These are phyloP conservation scores for Pygoscelis adeliae DNA, from an alignment of 2,113 vertebrate genomes.

Conservation along the genomic window DNA sequence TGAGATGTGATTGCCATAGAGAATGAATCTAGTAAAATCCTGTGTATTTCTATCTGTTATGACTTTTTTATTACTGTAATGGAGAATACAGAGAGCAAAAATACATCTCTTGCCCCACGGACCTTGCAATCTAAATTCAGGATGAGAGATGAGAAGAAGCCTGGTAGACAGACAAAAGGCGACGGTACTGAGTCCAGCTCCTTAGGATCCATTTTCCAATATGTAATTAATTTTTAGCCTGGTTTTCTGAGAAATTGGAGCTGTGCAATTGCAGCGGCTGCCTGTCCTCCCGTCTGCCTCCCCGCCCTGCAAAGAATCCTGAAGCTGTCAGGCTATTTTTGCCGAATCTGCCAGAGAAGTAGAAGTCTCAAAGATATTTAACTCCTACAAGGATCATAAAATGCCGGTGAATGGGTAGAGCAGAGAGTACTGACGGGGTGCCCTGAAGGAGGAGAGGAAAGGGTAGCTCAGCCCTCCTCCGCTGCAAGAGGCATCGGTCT, in stretches of 20 bases:
- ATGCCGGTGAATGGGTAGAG: background rate
- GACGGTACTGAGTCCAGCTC: background rate
- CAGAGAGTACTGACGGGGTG: background rate
- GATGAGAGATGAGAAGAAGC: background rate
- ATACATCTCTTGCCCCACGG: background rate
- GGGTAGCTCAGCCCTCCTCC: background rate
- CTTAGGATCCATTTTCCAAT: background rate
- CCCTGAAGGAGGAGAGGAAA: background rate
- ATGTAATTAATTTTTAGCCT: background rate
- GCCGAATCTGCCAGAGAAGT: background rate
- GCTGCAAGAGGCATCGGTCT: fast-evolving
- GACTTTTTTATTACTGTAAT: background rate
- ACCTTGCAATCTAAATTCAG: background rate
- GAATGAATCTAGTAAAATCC: background rate
- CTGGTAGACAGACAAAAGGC: background rate
- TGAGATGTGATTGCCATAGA: background rate
- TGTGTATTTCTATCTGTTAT: background rate
- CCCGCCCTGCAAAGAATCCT: background rate
- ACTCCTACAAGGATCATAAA: background rate
- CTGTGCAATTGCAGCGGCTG: background rate
- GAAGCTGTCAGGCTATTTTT: slow-evolving; percentile 9
- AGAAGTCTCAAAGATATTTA: background rate
- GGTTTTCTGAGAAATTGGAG: background rate
- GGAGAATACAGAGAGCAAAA: background rate
- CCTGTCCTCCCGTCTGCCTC: background rate